These are phyloP conservation scores for Dipodomys spectabilis DNA, from an alignment of 2,113 vertebrate species.

Conservation along the genomic window DNA sequence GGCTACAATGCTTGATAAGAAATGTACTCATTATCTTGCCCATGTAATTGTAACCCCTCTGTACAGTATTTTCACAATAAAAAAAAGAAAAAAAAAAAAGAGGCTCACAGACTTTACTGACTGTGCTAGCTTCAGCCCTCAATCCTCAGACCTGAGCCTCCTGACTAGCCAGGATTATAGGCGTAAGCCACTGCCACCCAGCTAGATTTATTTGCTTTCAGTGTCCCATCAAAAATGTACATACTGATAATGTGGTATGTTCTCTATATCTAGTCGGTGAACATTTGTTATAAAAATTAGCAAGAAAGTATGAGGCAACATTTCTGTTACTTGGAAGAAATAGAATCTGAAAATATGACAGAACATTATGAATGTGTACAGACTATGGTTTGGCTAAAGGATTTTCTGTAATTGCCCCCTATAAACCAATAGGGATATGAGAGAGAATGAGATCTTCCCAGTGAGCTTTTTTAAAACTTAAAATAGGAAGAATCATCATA, in stretches of 20 bases:
- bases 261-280: not conserved
- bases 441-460: not conserved
- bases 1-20: too few relatives aligned
- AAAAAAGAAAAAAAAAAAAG: too few relatives aligned
- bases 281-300: slow-evolving; percentile 52
- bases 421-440: slow-evolving; percentile 29
- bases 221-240: not conserved
- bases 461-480: not conserved
- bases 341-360: slow-evolving; percentile 58
- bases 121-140: too few relatives aligned
- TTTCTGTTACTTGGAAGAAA: slow-evolving; percentile 65
- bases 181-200: too few relatives aligned
- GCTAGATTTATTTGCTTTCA: slow-evolving; percentile 17
- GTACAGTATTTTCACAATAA: too few relatives aligned
- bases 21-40: too few relatives aligned
- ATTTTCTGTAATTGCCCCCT: slow-evolving; percentile 8
- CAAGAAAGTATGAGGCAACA: not conserved
- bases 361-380: slow-evolving; percentile 9
- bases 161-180: too few relatives aligned
- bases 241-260: not conserved
- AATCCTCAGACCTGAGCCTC: too few relatives aligned
- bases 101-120: too few relatives aligned
- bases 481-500: not conserved
- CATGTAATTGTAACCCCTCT: too few relatives aligned
- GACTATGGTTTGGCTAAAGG: not conserved